Percentiles rank a stretch among this genome's conserved stretches.
phyloP scores from a whole-genome alignment of 1,140 invertebrate genomes.

The Diachasmimorpha longicaudata region DNA sequence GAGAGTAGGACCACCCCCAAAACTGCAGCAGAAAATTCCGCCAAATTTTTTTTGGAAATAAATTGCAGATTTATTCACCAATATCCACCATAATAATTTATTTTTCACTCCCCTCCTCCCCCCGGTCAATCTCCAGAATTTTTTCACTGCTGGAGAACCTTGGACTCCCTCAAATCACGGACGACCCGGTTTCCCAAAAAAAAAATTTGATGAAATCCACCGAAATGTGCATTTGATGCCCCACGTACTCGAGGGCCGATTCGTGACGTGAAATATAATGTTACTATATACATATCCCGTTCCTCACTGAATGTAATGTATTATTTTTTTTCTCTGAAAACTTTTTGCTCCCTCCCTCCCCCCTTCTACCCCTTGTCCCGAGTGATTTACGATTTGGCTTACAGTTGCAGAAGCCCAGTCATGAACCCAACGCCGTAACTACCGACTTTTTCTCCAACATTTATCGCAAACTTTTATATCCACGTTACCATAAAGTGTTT shows the following conservation, averaged over 20 bases:
- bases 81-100: no score
- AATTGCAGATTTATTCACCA: no score
- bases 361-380: constrained; percentile 7
- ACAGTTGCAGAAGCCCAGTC: not conserved
- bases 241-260: not conserved
- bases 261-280: constrained; percentile 7
- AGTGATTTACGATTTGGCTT: constrained; percentile 11
- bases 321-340: not conserved
- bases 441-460: not conserved
- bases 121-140: no score
- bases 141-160: no score
- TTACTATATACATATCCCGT: not conserved
- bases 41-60: no score
- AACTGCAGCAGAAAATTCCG: no score
- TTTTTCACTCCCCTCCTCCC: no score
- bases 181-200: not conserved
- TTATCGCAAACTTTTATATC: constrained; percentile 7
- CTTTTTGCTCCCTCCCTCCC: no score
- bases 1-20: not conserved
- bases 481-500: not conserved
- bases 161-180: no score
- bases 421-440: not conserved
- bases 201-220: not conserved
- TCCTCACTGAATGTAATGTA: not conserved
- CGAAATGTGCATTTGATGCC: not conserved